These are phyloP conservation scores for Xanthorhoe spadicearia DNA, from an alignment of 2,888 invertebrate genomes.

Conservation along the genomic window DNA sequence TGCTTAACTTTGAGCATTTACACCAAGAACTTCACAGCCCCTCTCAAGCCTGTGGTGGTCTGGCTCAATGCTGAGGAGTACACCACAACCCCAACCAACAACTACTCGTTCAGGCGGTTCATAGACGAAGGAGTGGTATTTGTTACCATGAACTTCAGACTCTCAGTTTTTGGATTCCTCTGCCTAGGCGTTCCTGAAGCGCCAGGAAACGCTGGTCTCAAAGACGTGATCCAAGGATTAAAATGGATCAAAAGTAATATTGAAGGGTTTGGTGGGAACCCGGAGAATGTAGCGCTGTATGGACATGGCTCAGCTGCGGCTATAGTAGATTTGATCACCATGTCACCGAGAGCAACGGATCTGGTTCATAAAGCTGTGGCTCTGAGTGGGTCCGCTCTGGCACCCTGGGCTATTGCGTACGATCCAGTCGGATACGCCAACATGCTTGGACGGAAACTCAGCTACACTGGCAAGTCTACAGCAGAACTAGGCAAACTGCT, in stretches of 20 bases:
- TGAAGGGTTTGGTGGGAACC: constrained; percentile 80
- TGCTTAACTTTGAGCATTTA: constrained; percentile 69
- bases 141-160: constrained; percentile 87
- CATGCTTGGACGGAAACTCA: constrained; percentile 58
- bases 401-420: constrained; percentile 77
- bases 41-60: constrained; percentile 68
- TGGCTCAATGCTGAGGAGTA: constrained; percentile 74
- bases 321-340: constrained; percentile 71
- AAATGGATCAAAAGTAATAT: constrained; percentile 89
- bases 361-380: constrained; percentile 71
- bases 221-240: constrained; percentile 92
- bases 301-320: constrained; percentile 93
- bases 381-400: constrained; percentile 70
- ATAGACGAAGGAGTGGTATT: constrained; percentile 88
- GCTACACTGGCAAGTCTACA: constrained; percentile 55
- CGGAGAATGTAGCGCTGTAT: constrained; percentile 89
- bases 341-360: constrained; percentile 60
- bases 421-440: constrained; percentile 67
- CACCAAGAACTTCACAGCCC: constrained; percentile 59
- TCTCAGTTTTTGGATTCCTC: constrained; percentile 90
- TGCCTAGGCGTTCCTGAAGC: constrained; percentile 84
- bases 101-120: constrained; percentile 82
- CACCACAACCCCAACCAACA: constrained; percentile 50
- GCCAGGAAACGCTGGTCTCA: constrained; percentile 93
- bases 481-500: constrained; percentile 60